Base-by-base conservation (phyloP, 2,113 vertebrate genomes). In the Hiodon alosoides region DNA sequence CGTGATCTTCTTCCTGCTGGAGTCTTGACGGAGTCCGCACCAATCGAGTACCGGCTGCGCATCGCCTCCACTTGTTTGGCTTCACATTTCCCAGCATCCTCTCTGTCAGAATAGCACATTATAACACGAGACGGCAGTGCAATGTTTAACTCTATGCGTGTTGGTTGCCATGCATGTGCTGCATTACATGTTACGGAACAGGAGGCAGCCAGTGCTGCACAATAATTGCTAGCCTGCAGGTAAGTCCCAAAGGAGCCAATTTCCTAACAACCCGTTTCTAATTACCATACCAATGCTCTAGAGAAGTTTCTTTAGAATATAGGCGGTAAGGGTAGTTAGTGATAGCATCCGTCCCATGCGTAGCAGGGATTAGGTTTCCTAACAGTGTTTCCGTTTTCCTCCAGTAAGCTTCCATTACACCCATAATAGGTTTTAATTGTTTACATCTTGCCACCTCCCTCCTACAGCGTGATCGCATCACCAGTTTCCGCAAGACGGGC, bases 401-500 rank as follows among this genome's bases (percentile, higher is more conserved):
- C 31, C 31, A 31, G 31, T 31, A 31, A 31, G 31, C 31, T 31
- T 31, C 31, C 31, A 31, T 31, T 31, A 31, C 31, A 31, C 31
- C 31, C 31, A 31, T 31, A 31, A 31, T 46, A 46, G 7, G 5
- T 4, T 67, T 11, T 47, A 1, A 48, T 47, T 13, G 13, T n/a
- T 66, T 66, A 3, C 4, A 5, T 47, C 46, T 66, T 3, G 31
- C 1, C 1, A 14, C 31, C 16, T 10, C 13, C 52, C 46, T 6
- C 89, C 76, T 83, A 89, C 89, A 99, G 97, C 94, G 95, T 74
- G 96, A 98, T 88, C 92, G 97, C 74, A 93, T 99, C 64, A 97
- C 96, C 80, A 98, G 94, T 88, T 97, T 99, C 87, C 92, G 97
- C 80, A 98, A 94, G 86, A 91, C 94, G 0, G 93, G 89, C 46